Percentiles rank a stretch among this genome's conserved stretches.
Conservation (phyloP, 2,797 vertebrate genomes). For the Eleutherodactylus coqui region DNA sequence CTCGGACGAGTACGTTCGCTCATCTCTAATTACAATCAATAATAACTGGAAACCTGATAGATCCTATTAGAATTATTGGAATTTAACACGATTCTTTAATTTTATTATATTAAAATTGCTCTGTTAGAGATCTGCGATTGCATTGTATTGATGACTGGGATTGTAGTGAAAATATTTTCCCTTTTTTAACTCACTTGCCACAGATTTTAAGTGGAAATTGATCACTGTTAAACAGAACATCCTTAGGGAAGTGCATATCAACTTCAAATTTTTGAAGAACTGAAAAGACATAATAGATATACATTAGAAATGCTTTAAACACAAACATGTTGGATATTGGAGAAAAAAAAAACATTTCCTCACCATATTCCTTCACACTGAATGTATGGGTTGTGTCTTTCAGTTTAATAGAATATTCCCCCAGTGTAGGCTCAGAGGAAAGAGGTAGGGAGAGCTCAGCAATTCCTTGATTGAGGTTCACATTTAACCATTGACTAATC, state of each 20-base stretch:
- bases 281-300: background rate
- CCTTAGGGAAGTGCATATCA: background rate
- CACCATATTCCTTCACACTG: background rate
- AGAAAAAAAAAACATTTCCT: background rate
- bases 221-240: background rate
- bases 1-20: too few species aligned
- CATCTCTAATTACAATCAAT: too few species aligned
- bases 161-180: too few species aligned
- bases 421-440: background rate
- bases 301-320: background rate
- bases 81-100: too few species aligned
- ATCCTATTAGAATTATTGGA: too few species aligned
- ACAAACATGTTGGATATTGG: background rate
- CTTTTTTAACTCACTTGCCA: constrained; percentile 47
- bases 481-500: constrained; percentile 45
- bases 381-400: background rate
- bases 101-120: too few species aligned
- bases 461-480: background rate
- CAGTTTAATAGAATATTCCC: background rate
- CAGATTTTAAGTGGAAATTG: constrained; percentile 48
- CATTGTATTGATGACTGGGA: too few species aligned
- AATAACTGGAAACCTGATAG: too few species aligned
- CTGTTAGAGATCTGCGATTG: too few species aligned
- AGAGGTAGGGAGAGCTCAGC: background rate
- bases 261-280: constrained; percentile 58